A percentile compares a stretch with the other conserved stretches of the same genome.
Evolutionary conservation across 2,113 vertebrate species (phyloP).

Genomic region (Syngnathus typhle): DNA sequence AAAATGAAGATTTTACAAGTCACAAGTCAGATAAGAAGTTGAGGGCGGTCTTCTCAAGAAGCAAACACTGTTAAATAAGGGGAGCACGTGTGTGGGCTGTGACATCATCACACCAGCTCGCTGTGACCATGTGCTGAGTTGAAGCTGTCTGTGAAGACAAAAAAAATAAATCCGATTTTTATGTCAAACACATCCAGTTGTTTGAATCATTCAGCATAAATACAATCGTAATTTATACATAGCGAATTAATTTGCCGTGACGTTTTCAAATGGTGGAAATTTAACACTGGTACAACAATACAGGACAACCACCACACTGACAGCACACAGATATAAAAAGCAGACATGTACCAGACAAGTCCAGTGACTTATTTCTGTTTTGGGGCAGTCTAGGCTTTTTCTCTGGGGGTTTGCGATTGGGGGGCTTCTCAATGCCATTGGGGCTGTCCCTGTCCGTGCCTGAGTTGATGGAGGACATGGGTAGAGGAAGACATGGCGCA

Average conservation of each 20-base stretch:
- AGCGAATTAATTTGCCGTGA: no score
- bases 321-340: slow-evolving; percentile 35
- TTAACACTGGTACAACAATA: no score
- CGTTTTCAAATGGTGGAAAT: not conserved
- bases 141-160: slow-evolving; percentile 48
- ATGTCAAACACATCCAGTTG: not conserved
- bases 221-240: no score
- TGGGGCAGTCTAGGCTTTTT: slow-evolving; percentile 75
- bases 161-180: not conserved
- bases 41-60: slow-evolving; percentile 38
- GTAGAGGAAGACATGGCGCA: slow-evolving; percentile 12
- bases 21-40: slow-evolving; percentile 33
- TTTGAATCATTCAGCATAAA: no score
- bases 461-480: slow-evolving; percentile 45
- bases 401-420: slow-evolving; percentile 70
- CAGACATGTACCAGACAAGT: slow-evolving; percentile 66
- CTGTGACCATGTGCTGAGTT: slow-evolving; percentile 54
- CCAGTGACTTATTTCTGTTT: slow-evolving; percentile 73
- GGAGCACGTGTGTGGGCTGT: slow-evolving; percentile 1
- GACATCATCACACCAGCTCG: slow-evolving; percentile 56
- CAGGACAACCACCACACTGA: not conserved
- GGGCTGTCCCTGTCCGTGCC: slow-evolving; percentile 71
- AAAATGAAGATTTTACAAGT: slow-evolving; percentile 39
- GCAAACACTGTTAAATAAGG: slow-evolving; percentile 48
- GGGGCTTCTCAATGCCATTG: slow-evolving; percentile 68